Base-by-base conservation (phyloP, 1,140 invertebrate genomes). In the Andricus grossulariae region DNA sequence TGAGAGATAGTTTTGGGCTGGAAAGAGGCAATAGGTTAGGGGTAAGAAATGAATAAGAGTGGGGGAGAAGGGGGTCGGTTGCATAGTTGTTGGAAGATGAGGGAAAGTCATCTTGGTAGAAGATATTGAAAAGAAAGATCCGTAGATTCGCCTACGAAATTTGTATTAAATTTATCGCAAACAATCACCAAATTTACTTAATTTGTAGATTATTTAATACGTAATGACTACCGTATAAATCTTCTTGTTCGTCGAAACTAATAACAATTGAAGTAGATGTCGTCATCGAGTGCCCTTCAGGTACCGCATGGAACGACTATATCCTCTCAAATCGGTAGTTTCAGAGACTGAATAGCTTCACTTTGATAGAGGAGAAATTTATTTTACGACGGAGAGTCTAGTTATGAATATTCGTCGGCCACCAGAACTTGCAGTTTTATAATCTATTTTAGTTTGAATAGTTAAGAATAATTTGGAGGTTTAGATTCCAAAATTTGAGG, bases 221-320 rank as follows among this genome's bases (percentile, higher is more conserved):
- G n/a, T n/a, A n/a, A n/a, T n/a, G n/a, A n/a, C n/a, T n/a, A n/a
- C n/a, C n/a, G n/a, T n/a, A n/a, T n/a, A n/a, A n/a, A n/a, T n/a
- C 21, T 60, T 60, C 32, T 3, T 60, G 57, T 60, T 60, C 21
- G 32, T 60, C 57, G 57, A 21, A 60, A n/a, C 57, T 60, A 60
- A 60, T 60, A 60, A 25, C 25, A 32, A 60, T 60, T 25, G 19
- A 60, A 25, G 11, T 21, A 60, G 57, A 60, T 60, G 57, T 32
- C 21, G 57, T 60, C 57, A 60, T 60, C 57, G 32, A 25, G 57
- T 60, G 32, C 57, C 57, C 21, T 32, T 60, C 57, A 60, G 21
- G 32, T 60, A 60, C 32, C 32, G 6, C 32, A 32, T 32, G 6
- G 32, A 32, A 32, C 32, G 32, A 32, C 6, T 32, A 32, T 32